phyloP scores from a whole-genome alignment of 2,797 vertebrate genomes.

The Notoglanidium macrostoma region DNA sequence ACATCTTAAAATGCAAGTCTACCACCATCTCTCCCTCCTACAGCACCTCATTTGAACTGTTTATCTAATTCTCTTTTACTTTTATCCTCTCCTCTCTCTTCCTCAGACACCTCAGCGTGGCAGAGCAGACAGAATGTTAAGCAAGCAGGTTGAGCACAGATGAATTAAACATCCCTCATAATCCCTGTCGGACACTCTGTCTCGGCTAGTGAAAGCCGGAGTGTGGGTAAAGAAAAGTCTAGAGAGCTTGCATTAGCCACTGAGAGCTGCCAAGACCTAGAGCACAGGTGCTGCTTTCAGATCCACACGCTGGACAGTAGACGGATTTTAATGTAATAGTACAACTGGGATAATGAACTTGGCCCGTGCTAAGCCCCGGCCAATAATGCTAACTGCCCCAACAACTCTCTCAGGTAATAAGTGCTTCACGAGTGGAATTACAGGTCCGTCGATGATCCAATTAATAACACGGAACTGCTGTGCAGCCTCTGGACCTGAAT shows the following conservation, averaged over 20 bases:
- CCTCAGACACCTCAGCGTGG: slow-evolving; percentile 44
- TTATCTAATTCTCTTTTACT: slow-evolving; percentile 46
- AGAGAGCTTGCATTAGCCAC: slow-evolving; percentile 11
- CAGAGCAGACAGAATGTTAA: slow-evolving; percentile 52
- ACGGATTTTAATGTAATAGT: slow-evolving; percentile 48
- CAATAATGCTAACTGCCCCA: slow-evolving; percentile 80
- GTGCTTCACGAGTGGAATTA: slow-evolving; percentile 76
- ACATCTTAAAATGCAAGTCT: slow-evolving; percentile 51
- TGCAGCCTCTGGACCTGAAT: slow-evolving; percentile 32
- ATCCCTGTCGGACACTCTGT: slow-evolving; percentile 48
- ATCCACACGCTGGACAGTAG: slow-evolving; percentile 71
- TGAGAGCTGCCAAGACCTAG: slow-evolving; percentile 55
- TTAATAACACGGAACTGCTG: slow-evolving; percentile 72
- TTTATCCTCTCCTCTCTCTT: slow-evolving; percentile 24
- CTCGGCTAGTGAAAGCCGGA: slow-evolving; percentile 32
- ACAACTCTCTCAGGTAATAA: slow-evolving; percentile 79
- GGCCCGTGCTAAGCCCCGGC: slow-evolving; percentile 74
- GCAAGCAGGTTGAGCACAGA: slow-evolving; percentile 49
- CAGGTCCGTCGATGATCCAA: slow-evolving; percentile 78
- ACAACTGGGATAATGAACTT: slow-evolving; percentile 74
- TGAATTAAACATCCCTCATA: slow-evolving; percentile 55
- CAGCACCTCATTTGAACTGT: slow-evolving; percentile 49
- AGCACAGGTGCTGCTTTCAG: slow-evolving; percentile 61
- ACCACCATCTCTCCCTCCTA: slow-evolving; percentile 29
- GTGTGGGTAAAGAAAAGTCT: slow-evolving; percentile 29